phyloP scores from a whole-genome alignment of 2,797 vertebrate genomes.

The Tiaroga cobitis region DNA sequence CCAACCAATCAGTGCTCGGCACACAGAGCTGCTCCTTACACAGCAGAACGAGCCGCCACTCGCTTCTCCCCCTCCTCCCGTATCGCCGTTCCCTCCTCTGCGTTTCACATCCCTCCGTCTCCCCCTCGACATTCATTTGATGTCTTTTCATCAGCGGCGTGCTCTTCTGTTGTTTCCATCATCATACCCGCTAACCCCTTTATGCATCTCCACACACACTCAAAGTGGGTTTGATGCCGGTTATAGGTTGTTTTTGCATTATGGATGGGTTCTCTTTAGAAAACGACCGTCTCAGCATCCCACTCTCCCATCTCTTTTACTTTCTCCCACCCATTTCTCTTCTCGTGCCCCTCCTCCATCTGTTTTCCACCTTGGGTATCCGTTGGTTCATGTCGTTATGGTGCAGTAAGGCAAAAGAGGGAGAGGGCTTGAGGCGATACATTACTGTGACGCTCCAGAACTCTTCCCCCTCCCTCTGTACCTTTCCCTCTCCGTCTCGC shows the following conservation, averaged over 20 bases:
- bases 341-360: constrained; percentile 48
- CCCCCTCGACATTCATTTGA: constrained; percentile 19
- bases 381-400: constrained; percentile 66
- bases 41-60: constrained; percentile 40
- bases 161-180: constrained; percentile 12
- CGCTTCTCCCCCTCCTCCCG: constrained; percentile 16
- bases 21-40: constrained; percentile 41
- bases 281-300: constrained; percentile 9
- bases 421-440: constrained; percentile 58
- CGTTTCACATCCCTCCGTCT: constrained; percentile 14
- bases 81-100: constrained; percentile 12
- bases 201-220: constrained; percentile 38
- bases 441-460: constrained; percentile 59
- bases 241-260: constrained; percentile 19
- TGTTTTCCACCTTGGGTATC: constrained; percentile 60
- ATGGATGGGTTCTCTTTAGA: constrained; percentile 27
- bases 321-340: constrained; percentile 22
- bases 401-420: constrained; percentile 61
- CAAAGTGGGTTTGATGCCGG: constrained; percentile 5
- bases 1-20: constrained; percentile 47
- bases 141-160: constrained; percentile 25
- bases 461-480: constrained; percentile 17
- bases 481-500: constrained; percentile 41
- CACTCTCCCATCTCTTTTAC: constrained; percentile 45
- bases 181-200: constrained; percentile 51